Base-by-base conservation (phyloP, 1,140 invertebrate genomes). In the Diachasma alloeum region DNA sequence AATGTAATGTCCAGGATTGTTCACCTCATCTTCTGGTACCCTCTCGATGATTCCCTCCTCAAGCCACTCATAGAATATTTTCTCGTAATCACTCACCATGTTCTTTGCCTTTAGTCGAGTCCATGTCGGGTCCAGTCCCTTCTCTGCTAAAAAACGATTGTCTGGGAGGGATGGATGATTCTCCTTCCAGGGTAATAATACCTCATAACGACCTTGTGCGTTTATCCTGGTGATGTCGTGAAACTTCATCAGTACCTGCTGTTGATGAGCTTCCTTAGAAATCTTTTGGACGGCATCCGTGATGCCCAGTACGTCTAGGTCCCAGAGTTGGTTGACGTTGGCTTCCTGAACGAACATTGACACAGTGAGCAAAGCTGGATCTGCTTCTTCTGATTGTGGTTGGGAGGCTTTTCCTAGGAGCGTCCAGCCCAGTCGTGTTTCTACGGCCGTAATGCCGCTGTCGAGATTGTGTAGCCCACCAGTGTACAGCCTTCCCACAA, bases 341-440 rank as follows among this genome's bases (percentile, higher is more conserved):
- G 48, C 48, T 53, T 11, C 48, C n/a, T 53, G 48, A n/a, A 8
- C 17, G 10, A 53, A 17, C 17, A 17, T 53, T 11, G 48, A 17
- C n/a, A n/a, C 48, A 17, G 48, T 53, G 4, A 9, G 4, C n/a
- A 53, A 8, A 4, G 6, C n/a, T 53, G 48, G 10, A 53, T 53
- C 48, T 15, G n/a, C 17, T 17, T 53, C 4, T 53, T 53, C 53
- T 53, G 10, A 53, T 53, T 53, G 10, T 9, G 24, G 48, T 53
- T n/a, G 48, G n/a, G 48, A 17, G 48, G 48, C 17, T 17, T 53
- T 53, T 17, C n/a, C 48, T n/a, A 53, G 10, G n/a, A 53, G 10
- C n/a, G 48, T 53, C 83, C 80, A 85, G 11, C 83, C 83, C 15
- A 84, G 72, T 22, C 13, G 44, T 26, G 83, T 83, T 68, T 85